Conservation (phyloP, 2,113 vertebrate genomes). For the Sander vitreus region DNA sequence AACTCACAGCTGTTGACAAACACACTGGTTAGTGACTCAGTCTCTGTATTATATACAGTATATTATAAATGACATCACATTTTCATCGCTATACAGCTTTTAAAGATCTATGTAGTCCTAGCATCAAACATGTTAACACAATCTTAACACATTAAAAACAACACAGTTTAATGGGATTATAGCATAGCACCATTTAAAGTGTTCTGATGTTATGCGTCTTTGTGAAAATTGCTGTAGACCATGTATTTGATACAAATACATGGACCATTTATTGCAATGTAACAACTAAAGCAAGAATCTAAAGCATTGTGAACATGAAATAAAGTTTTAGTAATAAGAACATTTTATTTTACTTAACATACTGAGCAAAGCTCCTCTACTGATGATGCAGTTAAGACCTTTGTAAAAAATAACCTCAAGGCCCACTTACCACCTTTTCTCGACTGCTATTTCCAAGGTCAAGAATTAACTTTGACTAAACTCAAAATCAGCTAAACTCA, state of each 20-base stretch:
- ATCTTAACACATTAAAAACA: not conserved
- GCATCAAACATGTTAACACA: not conserved
- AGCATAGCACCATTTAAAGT: not conserved
- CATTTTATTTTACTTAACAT: too few species aligned
- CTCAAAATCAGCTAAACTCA: too few species aligned
- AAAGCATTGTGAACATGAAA: not conserved
- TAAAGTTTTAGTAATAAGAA: too few species aligned
- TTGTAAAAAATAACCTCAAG: too few species aligned
- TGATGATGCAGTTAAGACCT: too few species aligned
- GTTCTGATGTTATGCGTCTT: not conserved
- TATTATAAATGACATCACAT: not conserved
- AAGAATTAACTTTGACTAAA: too few species aligned
- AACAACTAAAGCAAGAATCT: not conserved
- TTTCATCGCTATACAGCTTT: not conserved
- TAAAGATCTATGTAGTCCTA: not conserved
- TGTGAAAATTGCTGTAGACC: not conserved
- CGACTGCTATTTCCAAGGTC: too few species aligned
- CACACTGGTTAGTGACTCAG: slow-evolving; percentile 80
- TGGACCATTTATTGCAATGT: not conserved
- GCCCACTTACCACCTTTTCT: too few species aligned
- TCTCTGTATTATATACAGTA: not conserved
- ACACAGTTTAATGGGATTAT: not conserved
- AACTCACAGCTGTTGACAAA: slow-evolving; percentile 80
- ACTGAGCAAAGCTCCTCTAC: too few species aligned
- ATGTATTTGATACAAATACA: not conserved